Evolutionary conservation across 2,888 invertebrate species (phyloP), one percentile per base, ranked within the genome.

Genomic region (Mactromeris polynyma): DNA sequence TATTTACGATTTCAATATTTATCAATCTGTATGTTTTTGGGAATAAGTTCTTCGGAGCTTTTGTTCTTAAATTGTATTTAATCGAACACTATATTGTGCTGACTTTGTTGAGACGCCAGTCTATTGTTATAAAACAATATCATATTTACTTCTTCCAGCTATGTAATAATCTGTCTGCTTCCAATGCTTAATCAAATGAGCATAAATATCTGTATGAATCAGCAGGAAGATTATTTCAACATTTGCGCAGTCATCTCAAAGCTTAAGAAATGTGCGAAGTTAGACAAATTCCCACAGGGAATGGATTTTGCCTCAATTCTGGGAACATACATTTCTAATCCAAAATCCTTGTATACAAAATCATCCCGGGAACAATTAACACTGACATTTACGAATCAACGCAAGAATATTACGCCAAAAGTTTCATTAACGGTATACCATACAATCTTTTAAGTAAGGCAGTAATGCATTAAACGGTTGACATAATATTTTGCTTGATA

Each of bases 311-410:
- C 7, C 26, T 64, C 26, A 64, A 64, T 64, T 64, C 58, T 26
- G 26, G 1, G 58, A 64, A 64, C 58, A 26, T 64, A 64, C 1
- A 64, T 26, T 26, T 64, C 58, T 64, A 64, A 64, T 64, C 58
- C 58, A 64, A 7, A 26, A 26, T 2, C 26, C n/a, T 21, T 26
- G 58, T 64, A 64, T 4, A 64, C 0, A n/a, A n/a, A 26, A 0
- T 26, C 58, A 26, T 2, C 58, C 9, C n/a, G 58, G 58, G 58
- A 64, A 21, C 58, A 64, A 64, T 64, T 64, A 64, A n/a, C n/a
- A 11, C n/a, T 64, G 58, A 64, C 58, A 64, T 64, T 64, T 64
- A 64, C 58, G 58, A 64, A 26, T 64, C 58, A 64, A 64, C 26
- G 26, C n/a, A 26, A 26, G 26, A 64, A 64, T n/a, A 64, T 26